phyloP scores from a whole-genome alignment of 1,140 invertebrate genomes.

The Neotoxoptera formosana region DNA sequence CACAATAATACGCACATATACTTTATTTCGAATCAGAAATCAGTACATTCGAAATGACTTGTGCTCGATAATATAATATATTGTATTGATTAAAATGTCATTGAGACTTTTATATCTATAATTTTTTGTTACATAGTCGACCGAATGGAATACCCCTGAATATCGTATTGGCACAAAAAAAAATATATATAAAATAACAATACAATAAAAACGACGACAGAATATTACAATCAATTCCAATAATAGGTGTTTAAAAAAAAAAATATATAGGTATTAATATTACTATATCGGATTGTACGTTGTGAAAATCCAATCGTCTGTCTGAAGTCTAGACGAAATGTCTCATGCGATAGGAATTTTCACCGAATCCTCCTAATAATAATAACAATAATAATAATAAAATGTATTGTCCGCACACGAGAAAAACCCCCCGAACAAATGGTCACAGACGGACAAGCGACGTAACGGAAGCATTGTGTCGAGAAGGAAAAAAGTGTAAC shows the following conservation, averaged over 20 bases:
- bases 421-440: not conserved
- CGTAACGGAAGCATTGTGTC: not conserved
- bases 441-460: constrained; percentile 1
- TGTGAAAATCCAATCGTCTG: not conserved
- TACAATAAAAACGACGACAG: not conserved
- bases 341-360: not conserved
- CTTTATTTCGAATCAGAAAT: constrained; percentile 1
- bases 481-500: not conserved
- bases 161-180: not conserved
- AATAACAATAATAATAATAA: too few species aligned
- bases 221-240: not conserved
- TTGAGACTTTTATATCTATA: not conserved
- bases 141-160: not conserved
- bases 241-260: not conserved
- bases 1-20: not conserved
- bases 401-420: not conserved
- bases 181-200: not conserved
- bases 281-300: not conserved
- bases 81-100: not conserved
- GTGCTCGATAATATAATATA: constrained; percentile 11
- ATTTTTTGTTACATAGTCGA: not conserved
- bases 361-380: not conserved
- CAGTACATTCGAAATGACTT: not conserved
- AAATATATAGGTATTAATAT: too few species aligned
- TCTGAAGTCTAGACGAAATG: constrained; percentile 19